Base-by-base conservation (phyloP, 1,140 invertebrate genomes). In the Pollicipes pollicipes region DNA sequence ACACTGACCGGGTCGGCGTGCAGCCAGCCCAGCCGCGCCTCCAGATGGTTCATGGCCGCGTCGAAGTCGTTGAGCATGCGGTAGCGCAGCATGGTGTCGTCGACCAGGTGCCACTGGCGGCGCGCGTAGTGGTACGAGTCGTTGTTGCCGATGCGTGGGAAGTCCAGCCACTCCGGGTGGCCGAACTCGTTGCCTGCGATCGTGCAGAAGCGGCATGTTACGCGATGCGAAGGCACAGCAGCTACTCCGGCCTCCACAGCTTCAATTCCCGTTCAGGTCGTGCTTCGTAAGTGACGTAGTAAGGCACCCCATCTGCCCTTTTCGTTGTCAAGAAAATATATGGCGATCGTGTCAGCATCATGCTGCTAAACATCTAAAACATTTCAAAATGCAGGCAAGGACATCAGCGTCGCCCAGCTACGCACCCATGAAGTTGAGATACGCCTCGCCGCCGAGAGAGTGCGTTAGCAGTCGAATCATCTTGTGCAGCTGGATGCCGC, bases 121-220 rank as follows among this genome's bases (percentile, higher is more conserved):
- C 97, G 84, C 24, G 93, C 94, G 83, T 99, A 98, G 80, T 99
- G 95, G 80, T 91, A 99, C 69, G 94, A 98, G 72, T 93, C 89
- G 77, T 93, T 89, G 80, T 99, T 99, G 30, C 97, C 97, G 3
- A 84, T 84, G 21, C 97, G 84, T 0, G 97, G 97, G 81, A 99
- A 99, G 81, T 99, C 97, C 31, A 99, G 80, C 97, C 97, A 99
- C 81, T 99, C 97, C 0, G 97, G 97, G 85, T 99, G 97, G 10
- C 97, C 97, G 83, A 99, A 99, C 81, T 99, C 97, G 81, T 99
- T 99, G 27, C 97, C 91, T 91, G 76, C 16, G 80, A n/a, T n/a
- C n/a, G n/a, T n/a, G n/a, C n/a, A n/a, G n/a, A n/a, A n/a, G n/a
- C n/a, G n/a, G n/a, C n/a, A n/a, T n/a, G n/a, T n/a, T n/a, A n/a